A percentile compares a stretch with the other conserved stretches of the same genome.
phyloP scores from a whole-genome alignment of 2,888 invertebrate genomes.

The Pheosia gnoma region DNA sequence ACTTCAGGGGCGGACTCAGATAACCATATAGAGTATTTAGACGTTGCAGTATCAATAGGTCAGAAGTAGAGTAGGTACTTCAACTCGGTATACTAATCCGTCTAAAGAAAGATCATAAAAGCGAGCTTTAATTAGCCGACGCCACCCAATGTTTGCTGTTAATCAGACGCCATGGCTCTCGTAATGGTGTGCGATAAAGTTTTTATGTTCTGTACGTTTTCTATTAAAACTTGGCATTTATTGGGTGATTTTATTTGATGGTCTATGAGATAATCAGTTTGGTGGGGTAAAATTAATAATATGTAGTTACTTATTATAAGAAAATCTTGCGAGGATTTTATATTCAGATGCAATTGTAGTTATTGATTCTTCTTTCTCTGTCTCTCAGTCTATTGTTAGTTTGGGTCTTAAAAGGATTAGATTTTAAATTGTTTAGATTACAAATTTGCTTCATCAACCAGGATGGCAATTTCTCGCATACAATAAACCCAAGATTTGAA shows the following conservation, averaged over 20 bases:
- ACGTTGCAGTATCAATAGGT: not conserved
- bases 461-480: not conserved
- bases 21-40: too few species aligned
- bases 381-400: too few species aligned
- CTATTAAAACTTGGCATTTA: slow-evolving; percentile 38
- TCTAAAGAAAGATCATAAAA: slow-evolving; percentile 27
- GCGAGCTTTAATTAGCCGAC: slow-evolving; percentile 31
- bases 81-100: not conserved
- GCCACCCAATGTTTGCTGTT: slow-evolving; percentile 23
- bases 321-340: too few species aligned
- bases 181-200: slow-evolving; percentile 29
- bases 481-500: not conserved
- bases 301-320: too few species aligned
- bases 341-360: too few species aligned
- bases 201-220: slow-evolving; percentile 38
- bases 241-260: slow-evolving; percentile 14
- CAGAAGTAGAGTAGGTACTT: not conserved
- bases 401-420: too few species aligned
- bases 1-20: too few species aligned
- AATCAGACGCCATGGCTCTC: slow-evolving; percentile 25
- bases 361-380: too few species aligned
- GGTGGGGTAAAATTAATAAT: slow-evolving; percentile 2
- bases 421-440: too few species aligned
- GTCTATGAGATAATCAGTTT: slow-evolving; percentile 23
- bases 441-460: too few species aligned